Evolutionary conservation across 2,888 invertebrate genomes (phyloP).

Genomic region (Rhorus exstirpatorius): DNA sequence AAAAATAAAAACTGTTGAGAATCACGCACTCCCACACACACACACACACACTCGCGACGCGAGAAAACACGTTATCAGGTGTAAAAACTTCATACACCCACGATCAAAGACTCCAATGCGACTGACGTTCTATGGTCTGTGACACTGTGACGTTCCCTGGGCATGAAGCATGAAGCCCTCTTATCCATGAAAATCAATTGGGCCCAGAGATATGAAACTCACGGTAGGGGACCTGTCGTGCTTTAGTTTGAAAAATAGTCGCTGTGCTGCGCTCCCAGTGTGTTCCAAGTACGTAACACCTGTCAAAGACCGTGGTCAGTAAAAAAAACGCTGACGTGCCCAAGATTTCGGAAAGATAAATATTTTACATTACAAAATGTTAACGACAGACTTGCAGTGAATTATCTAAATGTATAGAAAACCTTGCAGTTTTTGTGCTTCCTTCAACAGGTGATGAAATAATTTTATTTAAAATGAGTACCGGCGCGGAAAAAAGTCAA

Average conservation of each 20-base stretch:
- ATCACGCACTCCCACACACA: constrained; percentile 67
- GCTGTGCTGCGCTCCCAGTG: background rate
- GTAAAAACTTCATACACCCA: constrained; percentile 66
- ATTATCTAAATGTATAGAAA: background rate
- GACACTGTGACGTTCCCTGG: background rate
- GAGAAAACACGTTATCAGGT: constrained; percentile 60
- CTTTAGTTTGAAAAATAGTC: constrained; percentile 1
- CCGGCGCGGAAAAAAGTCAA: constrained; percentile 76
- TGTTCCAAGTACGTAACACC: background rate
- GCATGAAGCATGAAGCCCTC: constrained; percentile 26
- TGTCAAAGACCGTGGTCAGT: background rate
- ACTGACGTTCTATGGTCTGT: constrained; percentile 66
- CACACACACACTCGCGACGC: constrained; percentile 55
- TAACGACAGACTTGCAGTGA: background rate
- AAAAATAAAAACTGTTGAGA: constrained; percentile 47
- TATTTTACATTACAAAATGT: background rate
- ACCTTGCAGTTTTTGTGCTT: background rate
- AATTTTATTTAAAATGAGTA: constrained; percentile 54
- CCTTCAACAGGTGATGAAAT: background rate
- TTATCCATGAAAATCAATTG: constrained; percentile 25
- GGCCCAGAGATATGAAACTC: constrained; percentile 15
- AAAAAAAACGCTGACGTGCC: constrained; percentile 11
- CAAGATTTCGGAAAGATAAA: background rate
- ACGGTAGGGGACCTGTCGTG: background rate
- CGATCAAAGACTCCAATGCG: constrained; percentile 67